These are phyloP conservation scores for Brachyrhaphis roseni DNA, from an alignment of 2,797 vertebrate genomes.

Conservation along the genomic window DNA sequence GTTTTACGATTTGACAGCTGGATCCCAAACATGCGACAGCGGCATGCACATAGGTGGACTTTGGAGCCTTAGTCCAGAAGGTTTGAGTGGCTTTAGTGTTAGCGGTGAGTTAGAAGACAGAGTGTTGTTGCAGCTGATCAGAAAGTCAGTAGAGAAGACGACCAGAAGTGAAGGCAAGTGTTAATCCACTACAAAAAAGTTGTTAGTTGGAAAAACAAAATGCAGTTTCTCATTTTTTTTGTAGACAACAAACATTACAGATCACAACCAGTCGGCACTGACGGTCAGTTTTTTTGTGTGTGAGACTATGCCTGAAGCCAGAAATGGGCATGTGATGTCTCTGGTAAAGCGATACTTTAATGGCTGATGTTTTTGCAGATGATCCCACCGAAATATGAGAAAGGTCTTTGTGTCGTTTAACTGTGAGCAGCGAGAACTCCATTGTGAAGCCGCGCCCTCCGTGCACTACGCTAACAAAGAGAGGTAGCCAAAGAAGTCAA, in stretches of 20 bases:
- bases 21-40: conserved; percentile 83
- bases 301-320: conserved; percentile 51
- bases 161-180: conserved; percentile 76
- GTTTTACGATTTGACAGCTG: conserved; percentile 68
- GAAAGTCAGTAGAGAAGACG: conserved; percentile 80
- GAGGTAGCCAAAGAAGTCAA: conserved; percentile 80
- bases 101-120: conserved; percentile 82
- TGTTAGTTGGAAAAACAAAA: conserved; percentile 73
- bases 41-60: conserved; percentile 83
- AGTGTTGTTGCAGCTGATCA: conserved; percentile 79
- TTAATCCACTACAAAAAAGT: conserved; percentile 85
- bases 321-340: conserved; percentile 45
- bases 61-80: conserved; percentile 79
- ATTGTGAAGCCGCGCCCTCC: conserved; percentile 66
- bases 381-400: conserved; percentile 68
- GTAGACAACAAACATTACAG: conserved; percentile 81
- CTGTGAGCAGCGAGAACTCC: conserved; percentile 63
- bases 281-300: conserved; percentile 62
- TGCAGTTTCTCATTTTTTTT: conserved; percentile 86
- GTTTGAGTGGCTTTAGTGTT: conserved; percentile 79
- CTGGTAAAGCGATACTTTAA: conserved; percentile 51
- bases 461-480: conserved; percentile 64
- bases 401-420: conserved; percentile 66
- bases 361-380: conserved; percentile 56
- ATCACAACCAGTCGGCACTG: conserved; percentile 78